Evolutionary conservation across 2,113 vertebrate genomes (phyloP).

Genomic region (Terrapene triunguis): DNA sequence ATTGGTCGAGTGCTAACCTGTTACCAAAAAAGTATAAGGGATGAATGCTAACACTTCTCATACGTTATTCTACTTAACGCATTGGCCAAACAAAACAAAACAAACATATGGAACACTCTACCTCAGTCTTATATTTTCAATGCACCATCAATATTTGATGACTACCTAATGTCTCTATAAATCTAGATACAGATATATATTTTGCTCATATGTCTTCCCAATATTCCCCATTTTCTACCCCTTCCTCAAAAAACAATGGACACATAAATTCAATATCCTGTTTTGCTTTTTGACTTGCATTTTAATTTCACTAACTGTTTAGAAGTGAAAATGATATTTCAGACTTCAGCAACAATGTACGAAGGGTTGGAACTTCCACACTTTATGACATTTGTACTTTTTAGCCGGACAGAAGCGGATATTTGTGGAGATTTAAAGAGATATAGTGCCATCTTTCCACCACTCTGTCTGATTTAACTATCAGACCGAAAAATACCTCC

Average conservation of each 20-base stretch:
- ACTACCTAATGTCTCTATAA: conserved; percentile 61
- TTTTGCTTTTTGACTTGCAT: not conserved
- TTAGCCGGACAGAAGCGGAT: not conserved
- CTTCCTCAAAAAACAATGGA: not conserved
- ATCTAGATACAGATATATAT: conserved; percentile 43
- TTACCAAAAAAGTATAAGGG: conserved; percentile 73
- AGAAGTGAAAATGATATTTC: not conserved
- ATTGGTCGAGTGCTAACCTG: conserved; percentile 78
- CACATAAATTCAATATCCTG: not conserved
- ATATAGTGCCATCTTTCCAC: fast-evolving
- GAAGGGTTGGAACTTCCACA: not conserved
- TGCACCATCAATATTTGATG: conserved; percentile 82
- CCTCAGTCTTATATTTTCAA: conserved; percentile 65
- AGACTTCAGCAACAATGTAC: not conserved
- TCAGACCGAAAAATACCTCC: not conserved
- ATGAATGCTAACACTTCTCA: conserved; percentile 74
- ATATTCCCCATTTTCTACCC: not conserved
- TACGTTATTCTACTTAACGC: conserved; percentile 79
- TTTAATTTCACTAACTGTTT: conserved; percentile 21
- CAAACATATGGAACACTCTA: conserved; percentile 66
- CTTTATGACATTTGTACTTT: conserved; percentile 14
- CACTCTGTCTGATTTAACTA: conserved; percentile 14
- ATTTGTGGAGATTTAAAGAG: not conserved
- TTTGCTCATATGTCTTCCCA: conserved; percentile 51
- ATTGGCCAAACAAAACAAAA: conserved; percentile 70